Evolutionary conservation across 2,113 vertebrate species (phyloP).

Genomic region (Elephas maximus): DNA sequence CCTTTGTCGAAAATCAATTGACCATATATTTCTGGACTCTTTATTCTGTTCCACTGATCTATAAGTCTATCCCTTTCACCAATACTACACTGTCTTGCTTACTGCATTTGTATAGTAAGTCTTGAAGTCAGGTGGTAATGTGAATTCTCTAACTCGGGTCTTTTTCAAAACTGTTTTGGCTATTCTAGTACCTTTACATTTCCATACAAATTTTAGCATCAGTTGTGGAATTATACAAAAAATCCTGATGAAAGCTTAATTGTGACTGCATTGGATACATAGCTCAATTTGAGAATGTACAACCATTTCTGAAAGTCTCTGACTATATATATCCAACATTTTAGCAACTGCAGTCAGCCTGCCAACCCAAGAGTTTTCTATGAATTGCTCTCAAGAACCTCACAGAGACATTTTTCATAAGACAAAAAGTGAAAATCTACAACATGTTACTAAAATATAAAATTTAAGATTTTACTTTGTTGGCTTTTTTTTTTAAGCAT

Average conservation of each 20-base stretch:
- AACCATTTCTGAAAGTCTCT: neutral
- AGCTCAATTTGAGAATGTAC: neutral
- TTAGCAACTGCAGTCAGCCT: neutral
- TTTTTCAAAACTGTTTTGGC: slow-evolving; percentile 13
- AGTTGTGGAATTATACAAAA: neutral
- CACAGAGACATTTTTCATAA: slow-evolving; percentile 43
- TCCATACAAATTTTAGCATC: slow-evolving; percentile 42
- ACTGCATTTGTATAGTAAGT: neutral
- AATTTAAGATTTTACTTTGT: neutral
- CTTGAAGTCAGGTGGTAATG: neutral
- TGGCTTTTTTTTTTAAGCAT: neutral
- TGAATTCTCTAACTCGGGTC: neutral
- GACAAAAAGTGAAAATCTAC: neutral
- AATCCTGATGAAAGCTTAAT: neutral
- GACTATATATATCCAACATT: neutral
- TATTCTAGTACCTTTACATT: slow-evolving; percentile 11
- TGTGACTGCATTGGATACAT: neutral
- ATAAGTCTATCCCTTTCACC: neutral
- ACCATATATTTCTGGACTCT: neutral
- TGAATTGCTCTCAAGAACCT: neutral
- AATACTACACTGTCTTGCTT: neutral
- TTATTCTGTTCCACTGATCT: neutral
- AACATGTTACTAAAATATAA: slow-evolving; percentile 32
- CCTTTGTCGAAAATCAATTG: neutral
- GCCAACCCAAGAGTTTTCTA: neutral